Base-by-base conservation (phyloP, 2,888 invertebrate genomes). In the Hypsopygia costalis region DNA sequence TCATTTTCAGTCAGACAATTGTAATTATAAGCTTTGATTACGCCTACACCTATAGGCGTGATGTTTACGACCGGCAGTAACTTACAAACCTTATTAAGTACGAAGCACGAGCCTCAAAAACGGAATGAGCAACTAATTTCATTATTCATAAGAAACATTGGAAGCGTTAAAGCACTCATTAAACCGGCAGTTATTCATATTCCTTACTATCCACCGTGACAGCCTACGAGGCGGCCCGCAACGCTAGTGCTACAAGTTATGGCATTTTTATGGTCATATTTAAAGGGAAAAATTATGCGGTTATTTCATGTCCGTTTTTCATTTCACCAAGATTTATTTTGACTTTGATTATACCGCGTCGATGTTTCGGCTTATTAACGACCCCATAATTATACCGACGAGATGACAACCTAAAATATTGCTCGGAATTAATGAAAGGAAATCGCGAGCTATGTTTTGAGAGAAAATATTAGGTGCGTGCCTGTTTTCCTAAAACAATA, bases 91-190 rank as follows among this genome's bases (percentile, higher is more conserved):
- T 76, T 73, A 81, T 83, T 82, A 85, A 80, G 69, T 75, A 66
- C 67, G 61, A 63, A 71, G 73, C 75, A 78, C 78, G 73, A 74
- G 80, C 79, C 76, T 81, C 70, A 69, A 81, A 78, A 81, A 81
- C 71, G 79, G 74, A 80, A 85, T 81, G 79, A 85, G 81, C 80
- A 77, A 79, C 86, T 85, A 85, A 88, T 87, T 88, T 86, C 70
- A 86, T 88, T 88, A 88, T 88, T 85, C 87, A 86, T 86, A 87
- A 85, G 83, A 82, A 82, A 83, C 81, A 87, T 88, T 85, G 80
- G 73, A 86, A 81, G 81, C 87, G 86, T 74, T 82, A 86, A 86
- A 78, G 85, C 79, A 81, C 79, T 88, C 85, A 83, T 88, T 88
- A 86, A 80, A 78, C 60, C 52, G 65, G 59, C 62, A 74, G 74